Percentiles rank a stretch among this genome's conserved stretches.
These are phyloP conservation scores for Gadus chalcogrammus DNA, from an alignment of 2,113 vertebrate species.

Conservation along the genomic window DNA sequence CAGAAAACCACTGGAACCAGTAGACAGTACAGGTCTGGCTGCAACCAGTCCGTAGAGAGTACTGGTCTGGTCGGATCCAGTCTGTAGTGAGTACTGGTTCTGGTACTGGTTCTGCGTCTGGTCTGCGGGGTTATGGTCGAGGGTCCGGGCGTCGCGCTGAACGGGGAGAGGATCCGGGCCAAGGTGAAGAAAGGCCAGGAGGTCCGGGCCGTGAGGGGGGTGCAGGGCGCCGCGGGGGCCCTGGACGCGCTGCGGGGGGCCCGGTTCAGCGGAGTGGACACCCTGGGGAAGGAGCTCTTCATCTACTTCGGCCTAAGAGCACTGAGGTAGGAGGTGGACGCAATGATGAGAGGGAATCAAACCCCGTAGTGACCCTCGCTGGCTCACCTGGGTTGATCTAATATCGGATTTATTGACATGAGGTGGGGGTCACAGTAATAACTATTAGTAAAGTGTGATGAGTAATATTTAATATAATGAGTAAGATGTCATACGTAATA, in stretches of 20 bases:
- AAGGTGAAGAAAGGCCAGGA: conserved; percentile 76
- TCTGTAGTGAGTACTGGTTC: neutral
- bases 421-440: no score
- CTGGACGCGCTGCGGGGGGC: conserved; percentile 38
- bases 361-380: no score
- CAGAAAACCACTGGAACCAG: no score
- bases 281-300: conserved; percentile 92
- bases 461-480: no score
- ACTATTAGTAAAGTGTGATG: no score
- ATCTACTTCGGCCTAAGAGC: conserved; percentile 84
- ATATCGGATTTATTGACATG: no score
- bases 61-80: no score
- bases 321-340: conserved; percentile 74
- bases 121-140: conserved; percentile 79
- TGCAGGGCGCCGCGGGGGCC: neutral
- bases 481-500: no score
- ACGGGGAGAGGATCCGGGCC: conserved; percentile 78
- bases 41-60: neutral
- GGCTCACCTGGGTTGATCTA: no score
- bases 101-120: neutral
- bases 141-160: conserved; percentile 82
- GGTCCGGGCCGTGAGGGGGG: conserved; percentile 60
- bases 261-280: conserved; percentile 78
- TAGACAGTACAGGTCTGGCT: neutral
- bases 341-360: neutral